Evolutionary conservation across 2,888 invertebrate species (phyloP).

Genomic region (Cheilosia urbana): DNA sequence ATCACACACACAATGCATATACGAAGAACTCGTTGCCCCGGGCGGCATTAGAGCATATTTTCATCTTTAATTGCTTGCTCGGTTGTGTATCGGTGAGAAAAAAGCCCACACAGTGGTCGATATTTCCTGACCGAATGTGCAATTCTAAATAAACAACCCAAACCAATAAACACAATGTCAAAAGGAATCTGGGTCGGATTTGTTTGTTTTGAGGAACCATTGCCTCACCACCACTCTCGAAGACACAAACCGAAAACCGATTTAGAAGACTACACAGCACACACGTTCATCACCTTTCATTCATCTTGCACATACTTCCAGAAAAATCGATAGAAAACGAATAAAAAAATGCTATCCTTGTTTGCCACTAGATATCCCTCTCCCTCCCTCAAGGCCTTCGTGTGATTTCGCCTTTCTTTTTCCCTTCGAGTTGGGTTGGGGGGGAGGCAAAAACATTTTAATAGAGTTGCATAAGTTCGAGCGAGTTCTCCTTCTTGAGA

Average conservation of each 20-base stretch:
- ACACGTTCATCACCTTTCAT: conserved; percentile 50
- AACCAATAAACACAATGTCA: conserved; percentile 62
- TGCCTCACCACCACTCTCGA: background rate
- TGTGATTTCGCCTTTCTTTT: conserved; percentile 1
- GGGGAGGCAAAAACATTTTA: background rate
- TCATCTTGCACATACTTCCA: conserved; percentile 25
- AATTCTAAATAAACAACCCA: conserved; percentile 62
- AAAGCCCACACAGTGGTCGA: conserved; percentile 15
- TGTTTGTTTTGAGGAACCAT: conserved; percentile 55
- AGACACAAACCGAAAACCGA: conserved; percentile 4
- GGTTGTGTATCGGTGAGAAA: background rate
- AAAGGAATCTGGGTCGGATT: conserved; percentile 60
- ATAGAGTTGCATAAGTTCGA: conserved; percentile 35
- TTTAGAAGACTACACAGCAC: conserved; percentile 31
- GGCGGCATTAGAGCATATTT: conserved; percentile 13
- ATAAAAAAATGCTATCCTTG: conserved; percentile 10
- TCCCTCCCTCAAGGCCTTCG: conserved; percentile 19
- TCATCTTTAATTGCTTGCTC: conserved; percentile 35
- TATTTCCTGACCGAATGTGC: conserved; percentile 47
- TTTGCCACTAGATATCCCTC: conserved; percentile 13
- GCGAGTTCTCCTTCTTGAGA: conserved; percentile 6
- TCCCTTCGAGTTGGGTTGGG: background rate
- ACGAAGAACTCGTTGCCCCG: background rate
- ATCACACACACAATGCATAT: too few relatives aligned
- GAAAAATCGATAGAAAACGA: conserved; percentile 38